Evolutionary conservation across 2,113 vertebrate genomes (phyloP).

Genomic region (Choloepus hoffmanni): DNA sequence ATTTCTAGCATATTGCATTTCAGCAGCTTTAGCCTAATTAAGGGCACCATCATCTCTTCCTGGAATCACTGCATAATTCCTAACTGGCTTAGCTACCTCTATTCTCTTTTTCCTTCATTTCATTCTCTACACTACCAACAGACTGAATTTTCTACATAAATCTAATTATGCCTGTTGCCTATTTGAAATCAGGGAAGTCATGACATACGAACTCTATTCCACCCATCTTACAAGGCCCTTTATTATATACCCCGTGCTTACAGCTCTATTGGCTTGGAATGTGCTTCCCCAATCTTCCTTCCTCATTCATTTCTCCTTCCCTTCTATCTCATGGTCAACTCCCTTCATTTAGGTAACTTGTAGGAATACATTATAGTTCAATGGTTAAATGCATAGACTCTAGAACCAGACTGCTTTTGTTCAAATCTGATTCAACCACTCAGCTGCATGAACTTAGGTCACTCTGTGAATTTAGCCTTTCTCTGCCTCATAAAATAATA

Average conservation of each 20-base stretch:
- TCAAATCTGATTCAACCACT: constrained; percentile 1
- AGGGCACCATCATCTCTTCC: too few species aligned
- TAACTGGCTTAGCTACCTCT: too few species aligned
- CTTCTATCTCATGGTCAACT: neutral
- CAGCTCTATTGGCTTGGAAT: neutral
- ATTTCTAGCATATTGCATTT: too few species aligned
- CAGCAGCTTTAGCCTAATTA: too few species aligned
- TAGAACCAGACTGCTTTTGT: neutral
- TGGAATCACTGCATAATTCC: too few species aligned
- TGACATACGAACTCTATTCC: neutral
- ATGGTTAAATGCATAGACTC: neutral
- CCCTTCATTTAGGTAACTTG: neutral
- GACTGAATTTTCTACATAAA: too few species aligned
- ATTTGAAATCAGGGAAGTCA: neutral
- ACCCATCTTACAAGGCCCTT: neutral
- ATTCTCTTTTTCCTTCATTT: too few species aligned
- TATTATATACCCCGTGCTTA: neutral
- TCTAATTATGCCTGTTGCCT: neutral
- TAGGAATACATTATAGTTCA: neutral
- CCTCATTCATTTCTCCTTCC: neutral
- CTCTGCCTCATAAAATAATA: neutral
- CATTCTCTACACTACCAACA: too few species aligned
- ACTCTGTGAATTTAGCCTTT: neutral
- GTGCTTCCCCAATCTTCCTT: neutral
- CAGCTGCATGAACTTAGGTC: neutral